phyloP scores from a whole-genome alignment of 1,140 invertebrate genomes.

The Ostrea edulis region DNA sequence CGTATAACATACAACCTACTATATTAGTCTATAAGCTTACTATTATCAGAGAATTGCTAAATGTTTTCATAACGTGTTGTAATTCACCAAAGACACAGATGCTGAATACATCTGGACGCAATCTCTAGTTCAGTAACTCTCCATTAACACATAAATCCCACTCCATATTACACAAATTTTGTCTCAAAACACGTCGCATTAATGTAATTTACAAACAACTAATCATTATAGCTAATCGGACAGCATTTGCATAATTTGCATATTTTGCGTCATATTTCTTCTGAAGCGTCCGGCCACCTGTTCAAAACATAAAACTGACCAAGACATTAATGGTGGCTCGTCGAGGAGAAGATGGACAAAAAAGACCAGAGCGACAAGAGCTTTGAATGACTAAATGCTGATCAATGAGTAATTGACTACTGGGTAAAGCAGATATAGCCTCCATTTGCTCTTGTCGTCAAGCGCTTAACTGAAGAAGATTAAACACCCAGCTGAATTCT shows the following conservation, averaged over 20 bases:
- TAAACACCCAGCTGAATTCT: slow-evolving; percentile 31
- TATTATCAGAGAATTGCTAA: no score
- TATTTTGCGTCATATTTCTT: slow-evolving; percentile 1
- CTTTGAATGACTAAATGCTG: slow-evolving; percentile 25
- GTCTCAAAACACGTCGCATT: background rate
- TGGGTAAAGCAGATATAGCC: background rate
- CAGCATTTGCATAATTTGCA: background rate
- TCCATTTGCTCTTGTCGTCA: slow-evolving; percentile 19
- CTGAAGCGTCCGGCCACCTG: slow-evolving; percentile 8
- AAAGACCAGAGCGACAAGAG: background rate
- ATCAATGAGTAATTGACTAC: slow-evolving; percentile 29
- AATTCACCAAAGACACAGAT: no score
- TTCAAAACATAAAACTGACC: slow-evolving; percentile 3
- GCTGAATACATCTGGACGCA: no score
- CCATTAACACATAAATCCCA: no score
- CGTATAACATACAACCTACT: no score
- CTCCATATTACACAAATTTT: no score
- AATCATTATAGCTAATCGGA: background rate
- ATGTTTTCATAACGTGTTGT: no score
- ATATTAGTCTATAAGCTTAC: no score
- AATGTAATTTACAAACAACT: background rate
- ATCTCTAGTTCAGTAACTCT: no score
- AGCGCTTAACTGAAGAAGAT: slow-evolving; percentile 34
- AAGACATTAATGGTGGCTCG: background rate
- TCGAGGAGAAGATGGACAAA: background rate